Percentiles rank a stretch among this genome's conserved stretches.
These are phyloP conservation scores for Stomatorhinus ivindoensis DNA, from an alignment of 2,113 vertebrate genomes.

Conservation along the genomic window DNA sequence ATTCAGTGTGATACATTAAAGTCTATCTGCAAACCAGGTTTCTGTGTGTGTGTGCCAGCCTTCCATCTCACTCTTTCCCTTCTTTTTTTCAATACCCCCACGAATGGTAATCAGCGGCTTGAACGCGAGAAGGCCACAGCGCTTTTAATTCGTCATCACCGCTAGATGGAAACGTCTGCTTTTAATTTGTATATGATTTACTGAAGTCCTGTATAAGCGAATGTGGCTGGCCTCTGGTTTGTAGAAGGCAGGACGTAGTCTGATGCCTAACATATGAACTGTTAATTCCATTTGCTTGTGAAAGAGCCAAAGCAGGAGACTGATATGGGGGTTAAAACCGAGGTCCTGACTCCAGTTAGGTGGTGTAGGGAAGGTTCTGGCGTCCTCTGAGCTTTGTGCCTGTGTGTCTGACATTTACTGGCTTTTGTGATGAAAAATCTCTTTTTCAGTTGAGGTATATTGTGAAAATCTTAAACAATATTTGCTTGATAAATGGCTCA, in stretches of 20 bases:
- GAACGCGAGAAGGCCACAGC: background rate
- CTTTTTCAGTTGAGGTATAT: background rate
- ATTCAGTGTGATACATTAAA: slow-evolving; percentile 99
- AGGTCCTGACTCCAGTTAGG: background rate
- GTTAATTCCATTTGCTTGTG: background rate
- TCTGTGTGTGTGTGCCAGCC: background rate
- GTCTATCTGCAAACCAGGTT: slow-evolving; percentile 58
- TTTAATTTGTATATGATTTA: background rate
- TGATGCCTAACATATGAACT: background rate
- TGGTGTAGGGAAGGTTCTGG: background rate
- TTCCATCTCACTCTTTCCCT: background rate
- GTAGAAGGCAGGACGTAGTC: background rate
- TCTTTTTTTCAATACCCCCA: background rate
- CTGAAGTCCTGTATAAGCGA: background rate
- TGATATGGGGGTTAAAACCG: background rate
- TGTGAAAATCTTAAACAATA: background rate
- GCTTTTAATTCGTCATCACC: background rate
- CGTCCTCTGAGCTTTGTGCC: background rate
- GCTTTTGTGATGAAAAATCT: background rate
- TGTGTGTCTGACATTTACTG: background rate
- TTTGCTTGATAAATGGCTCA: background rate
- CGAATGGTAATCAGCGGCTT: background rate
- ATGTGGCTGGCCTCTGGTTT: background rate
- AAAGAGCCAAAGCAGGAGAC: background rate
- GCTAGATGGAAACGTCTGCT: background rate